Evolutionary conservation across 2,888 invertebrate genomes (phyloP).

Genomic region (Euplagia quadripunctaria): DNA sequence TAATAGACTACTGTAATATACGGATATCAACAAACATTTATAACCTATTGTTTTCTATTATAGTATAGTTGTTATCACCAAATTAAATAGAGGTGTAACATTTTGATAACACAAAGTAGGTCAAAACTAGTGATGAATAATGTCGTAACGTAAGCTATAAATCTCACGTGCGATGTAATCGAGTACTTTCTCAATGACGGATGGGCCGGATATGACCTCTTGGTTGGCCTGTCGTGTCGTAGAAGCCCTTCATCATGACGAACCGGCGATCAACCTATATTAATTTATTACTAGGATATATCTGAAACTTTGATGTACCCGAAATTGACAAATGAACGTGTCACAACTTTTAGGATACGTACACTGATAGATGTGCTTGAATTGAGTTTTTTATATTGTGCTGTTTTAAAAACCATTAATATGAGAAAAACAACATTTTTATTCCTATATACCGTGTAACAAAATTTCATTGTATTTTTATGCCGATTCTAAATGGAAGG

Average conservation of each 20-base stretch:
- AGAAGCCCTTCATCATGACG: constrained; percentile 49
- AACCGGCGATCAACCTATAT: constrained; percentile 29
- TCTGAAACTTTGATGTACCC: constrained; percentile 43
- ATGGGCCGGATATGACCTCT: constrained; percentile 61
- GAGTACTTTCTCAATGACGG: constrained; percentile 62
- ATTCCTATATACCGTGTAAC: not conserved
- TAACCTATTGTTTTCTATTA: not conserved
- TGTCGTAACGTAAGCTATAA: constrained; percentile 57
- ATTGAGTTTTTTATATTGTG: constrained; percentile 21
- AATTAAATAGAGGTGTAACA: not conserved
- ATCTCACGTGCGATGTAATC: constrained; percentile 57
- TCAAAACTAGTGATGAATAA: constrained; percentile 58
- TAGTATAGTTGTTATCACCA: not conserved
- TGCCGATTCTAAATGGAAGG: not conserved
- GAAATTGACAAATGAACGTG: constrained; percentile 38
- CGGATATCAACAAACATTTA: too few species aligned
- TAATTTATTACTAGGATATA: constrained; percentile 49
- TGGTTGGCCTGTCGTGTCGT: constrained; percentile 51
- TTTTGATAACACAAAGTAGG: constrained; percentile 40
- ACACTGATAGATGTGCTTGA: constrained; percentile 37
- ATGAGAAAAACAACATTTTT: not conserved
- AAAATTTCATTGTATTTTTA: not conserved
- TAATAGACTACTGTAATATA: too few species aligned
- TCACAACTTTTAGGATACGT: constrained; percentile 31
- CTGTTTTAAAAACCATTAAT: too few species aligned